Conservation (phyloP, 2,113 vertebrate species). For the Todiramphus chloris region DNA sequence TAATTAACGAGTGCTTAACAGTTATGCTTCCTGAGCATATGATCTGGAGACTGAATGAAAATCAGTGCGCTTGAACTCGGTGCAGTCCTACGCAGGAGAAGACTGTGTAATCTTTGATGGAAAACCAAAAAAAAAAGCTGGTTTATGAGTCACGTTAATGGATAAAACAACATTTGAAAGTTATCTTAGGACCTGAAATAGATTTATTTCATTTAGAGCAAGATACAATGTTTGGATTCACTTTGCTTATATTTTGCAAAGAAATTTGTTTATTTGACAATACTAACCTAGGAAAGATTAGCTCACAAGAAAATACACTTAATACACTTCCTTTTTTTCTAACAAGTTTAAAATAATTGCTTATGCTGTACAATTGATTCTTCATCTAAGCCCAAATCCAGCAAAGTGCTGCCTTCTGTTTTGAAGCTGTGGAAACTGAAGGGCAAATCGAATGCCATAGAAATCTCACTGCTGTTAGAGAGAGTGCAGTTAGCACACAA, state of each 20-base stretch:
- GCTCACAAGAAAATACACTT: neutral
- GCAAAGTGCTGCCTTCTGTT: neutral
- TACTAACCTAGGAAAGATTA: neutral
- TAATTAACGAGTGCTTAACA: conserved; percentile 22
- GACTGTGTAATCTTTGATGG: neutral
- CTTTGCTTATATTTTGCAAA: neutral
- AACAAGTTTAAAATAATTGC: neutral
- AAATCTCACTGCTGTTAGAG: neutral
- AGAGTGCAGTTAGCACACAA: neutral
- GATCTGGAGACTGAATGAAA: conserved; percentile 22
- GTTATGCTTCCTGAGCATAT: conserved; percentile 41
- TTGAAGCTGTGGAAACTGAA: neutral
- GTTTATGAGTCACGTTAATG: neutral
- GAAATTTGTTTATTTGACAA: neutral
- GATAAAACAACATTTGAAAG: neutral
- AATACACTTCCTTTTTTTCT: neutral
- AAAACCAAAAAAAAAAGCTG: neutral
- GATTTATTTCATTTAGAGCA: neutral
- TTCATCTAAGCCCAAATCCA: neutral
- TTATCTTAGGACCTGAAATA: neutral
- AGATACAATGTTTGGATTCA: neutral
- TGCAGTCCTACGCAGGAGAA: neutral
- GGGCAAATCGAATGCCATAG: neutral
- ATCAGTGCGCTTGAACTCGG: neutral
- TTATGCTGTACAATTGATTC: neutral